Conservation (phyloP, 2,888 invertebrate species). For the Taphrorychus bicolor region DNA sequence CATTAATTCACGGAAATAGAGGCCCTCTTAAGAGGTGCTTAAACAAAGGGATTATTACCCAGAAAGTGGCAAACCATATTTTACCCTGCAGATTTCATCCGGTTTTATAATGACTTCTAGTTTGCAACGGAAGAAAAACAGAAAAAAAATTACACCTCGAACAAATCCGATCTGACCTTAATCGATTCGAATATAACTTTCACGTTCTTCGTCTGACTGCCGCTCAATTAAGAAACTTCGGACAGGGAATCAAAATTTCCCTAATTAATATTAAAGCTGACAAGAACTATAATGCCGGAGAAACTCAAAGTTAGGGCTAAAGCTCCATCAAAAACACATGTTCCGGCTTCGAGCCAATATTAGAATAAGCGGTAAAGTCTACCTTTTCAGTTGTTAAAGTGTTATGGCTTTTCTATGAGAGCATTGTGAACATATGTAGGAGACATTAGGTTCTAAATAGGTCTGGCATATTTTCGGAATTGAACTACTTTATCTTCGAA, state of each 20-base stretch:
- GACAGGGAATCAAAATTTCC: constrained; percentile 14
- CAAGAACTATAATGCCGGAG: constrained; percentile 18
- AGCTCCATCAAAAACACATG: constrained; percentile 35
- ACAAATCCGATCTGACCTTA: neutral
- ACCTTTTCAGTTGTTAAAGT: constrained; percentile 32
- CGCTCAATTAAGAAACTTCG: neutral
- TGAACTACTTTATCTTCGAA: neutral
- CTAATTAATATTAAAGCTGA: constrained; percentile 27
- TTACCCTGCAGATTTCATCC: neutral
- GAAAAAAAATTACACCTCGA: neutral
- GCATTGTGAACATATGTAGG: constrained; percentile 36
- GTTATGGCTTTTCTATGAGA: constrained; percentile 36
- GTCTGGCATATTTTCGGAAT: neutral
- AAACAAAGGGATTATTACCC: neutral
- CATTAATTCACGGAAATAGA: constrained; percentile 24
- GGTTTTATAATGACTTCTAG: neutral
- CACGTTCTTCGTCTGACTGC: neutral
- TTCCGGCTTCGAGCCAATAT: constrained; percentile 20
- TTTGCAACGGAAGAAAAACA: too few relatives aligned
- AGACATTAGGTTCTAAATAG: constrained; percentile 30
- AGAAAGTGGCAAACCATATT: constrained; percentile 1
- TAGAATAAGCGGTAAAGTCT: constrained; percentile 24
- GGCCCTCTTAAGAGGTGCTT: constrained; percentile 12
- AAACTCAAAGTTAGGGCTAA: constrained; percentile 10
- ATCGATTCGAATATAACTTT: neutral